phyloP scores from a whole-genome alignment of 2,888 invertebrate genomes.

The Willowsia nigromaculata region DNA sequence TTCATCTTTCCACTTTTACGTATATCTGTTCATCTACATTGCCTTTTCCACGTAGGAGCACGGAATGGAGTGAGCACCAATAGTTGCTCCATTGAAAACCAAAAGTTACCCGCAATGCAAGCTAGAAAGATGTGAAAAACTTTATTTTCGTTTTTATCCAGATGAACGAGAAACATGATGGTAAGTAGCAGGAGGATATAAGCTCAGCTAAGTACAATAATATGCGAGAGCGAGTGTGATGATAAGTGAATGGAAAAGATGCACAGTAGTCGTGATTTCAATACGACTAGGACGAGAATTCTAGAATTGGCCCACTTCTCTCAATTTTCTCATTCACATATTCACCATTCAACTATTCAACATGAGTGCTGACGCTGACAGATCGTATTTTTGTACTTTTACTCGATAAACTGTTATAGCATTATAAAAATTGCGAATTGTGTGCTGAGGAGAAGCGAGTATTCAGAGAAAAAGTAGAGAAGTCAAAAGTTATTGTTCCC shows the following conservation, averaged over 20 bases:
- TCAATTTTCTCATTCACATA: conserved; percentile 67
- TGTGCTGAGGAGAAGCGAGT: neutral
- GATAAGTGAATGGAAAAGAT: neutral
- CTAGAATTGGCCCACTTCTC: conserved; percentile 65
- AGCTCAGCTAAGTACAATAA: neutral
- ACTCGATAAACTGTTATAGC: neutral
- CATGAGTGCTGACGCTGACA: conserved; percentile 67
- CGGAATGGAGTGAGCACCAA: neutral
- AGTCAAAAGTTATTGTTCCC: conserved; percentile 68
- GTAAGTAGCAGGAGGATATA: neutral
- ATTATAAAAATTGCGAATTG: neutral
- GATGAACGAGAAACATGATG: neutral
- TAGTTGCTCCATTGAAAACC: neutral
- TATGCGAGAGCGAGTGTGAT: neutral
- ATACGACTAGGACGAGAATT: conserved; percentile 14
- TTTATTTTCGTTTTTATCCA: neutral
- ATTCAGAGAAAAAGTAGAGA: conserved; percentile 4
- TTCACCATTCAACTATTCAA: conserved; percentile 62
- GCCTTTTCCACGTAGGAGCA: neutral
- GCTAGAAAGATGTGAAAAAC: neutral
- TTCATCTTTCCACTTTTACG: conserved; percentile 16
- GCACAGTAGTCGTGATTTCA: conserved; percentile 28
- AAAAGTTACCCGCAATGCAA: neutral
- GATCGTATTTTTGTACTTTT: conserved; percentile 53
- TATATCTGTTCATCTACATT: neutral